Evolutionary conservation across 2,113 vertebrate genomes (phyloP), one percentile per base, ranked within the genome.

Genomic region (Garra rufa): DNA sequence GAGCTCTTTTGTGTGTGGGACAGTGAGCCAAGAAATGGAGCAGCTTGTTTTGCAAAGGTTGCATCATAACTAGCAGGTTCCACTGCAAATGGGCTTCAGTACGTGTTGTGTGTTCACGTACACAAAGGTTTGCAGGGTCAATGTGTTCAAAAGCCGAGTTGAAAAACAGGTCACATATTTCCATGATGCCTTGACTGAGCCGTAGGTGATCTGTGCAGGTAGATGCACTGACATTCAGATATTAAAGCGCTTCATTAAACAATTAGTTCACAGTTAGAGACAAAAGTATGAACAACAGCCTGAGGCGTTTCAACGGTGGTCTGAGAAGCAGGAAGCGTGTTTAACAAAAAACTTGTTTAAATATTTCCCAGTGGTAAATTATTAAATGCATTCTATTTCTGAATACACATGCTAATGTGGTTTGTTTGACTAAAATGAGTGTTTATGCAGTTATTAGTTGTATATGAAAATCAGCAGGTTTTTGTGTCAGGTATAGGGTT

Each of bases 91-190:
- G 74, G 0, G 52, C 9, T 41, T 26, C 41, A 30, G 48, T 28
- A 71, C 67, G 63, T 21, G 26, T 14, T 30, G 30, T 81, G 46
- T 65, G 52, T 82, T 82, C 57, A 69, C 67, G 71, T 14, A 87
- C 61, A 70, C 84, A 82, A 61, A 43, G 26, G 43, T 28, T 67
- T n/a, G 41, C 70, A 57, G 6, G 44, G 38, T 84, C 70, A 82
- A 15, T 48, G 67, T 41, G 48, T 57, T 69, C 28, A 34, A 44
- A 65, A 55, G 55, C 28, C 26, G 57, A 85, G 65, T 80, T 81
- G 83, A 88, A 85, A 59, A 85, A 70, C 75, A 76, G 87, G 87
- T 88, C 75, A 83, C 43, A 81, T 76, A 55, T 84, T 76, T 75
- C 78, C 61, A 81, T 50, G 78, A 65, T 75, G 41, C 24, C 38